Conservation (phyloP, 2,113 vertebrate species). For the Sylvia atricapilla region DNA sequence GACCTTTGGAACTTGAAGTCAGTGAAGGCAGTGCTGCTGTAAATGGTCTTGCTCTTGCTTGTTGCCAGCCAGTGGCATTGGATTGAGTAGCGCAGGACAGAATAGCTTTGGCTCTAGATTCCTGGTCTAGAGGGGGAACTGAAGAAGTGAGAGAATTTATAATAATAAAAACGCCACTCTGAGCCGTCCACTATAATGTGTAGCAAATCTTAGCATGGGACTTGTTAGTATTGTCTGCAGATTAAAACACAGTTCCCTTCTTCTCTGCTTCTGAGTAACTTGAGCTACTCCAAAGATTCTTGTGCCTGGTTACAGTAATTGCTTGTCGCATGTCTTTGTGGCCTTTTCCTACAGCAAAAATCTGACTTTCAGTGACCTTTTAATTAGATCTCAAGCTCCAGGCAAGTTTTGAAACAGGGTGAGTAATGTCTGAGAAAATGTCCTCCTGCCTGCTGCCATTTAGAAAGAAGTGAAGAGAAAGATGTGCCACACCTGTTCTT, state of each 20-base stretch:
- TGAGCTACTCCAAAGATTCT: not conserved
- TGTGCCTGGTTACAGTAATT: not conserved
- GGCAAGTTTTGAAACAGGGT: conserved; percentile 14
- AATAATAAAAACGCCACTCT: not conserved
- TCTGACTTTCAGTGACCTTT: conserved; percentile 48
- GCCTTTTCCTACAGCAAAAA: conserved; percentile 13
- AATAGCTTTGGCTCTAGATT: not conserved
- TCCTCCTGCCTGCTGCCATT: not conserved
- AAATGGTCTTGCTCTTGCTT: not conserved
- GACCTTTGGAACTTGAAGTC: not conserved
- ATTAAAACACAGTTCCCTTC: not conserved
- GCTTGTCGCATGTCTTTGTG: not conserved
- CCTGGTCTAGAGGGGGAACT: not conserved
- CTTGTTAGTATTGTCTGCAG: not conserved
- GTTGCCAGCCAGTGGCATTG: not conserved
- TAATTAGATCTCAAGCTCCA: conserved; percentile 6
- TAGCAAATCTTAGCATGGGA: not conserved
- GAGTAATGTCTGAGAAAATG: conserved; percentile 43
- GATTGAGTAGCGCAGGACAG: not conserved
- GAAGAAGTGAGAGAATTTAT: not conserved
- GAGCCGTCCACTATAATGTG: not conserved
- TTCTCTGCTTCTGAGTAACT: not conserved
- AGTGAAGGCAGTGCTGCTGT: not conserved
- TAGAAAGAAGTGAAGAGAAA: conserved; percentile 30
- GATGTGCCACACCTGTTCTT: conserved; percentile 46